A percentile compares a stretch with the other conserved stretches of the same genome.
phyloP scores from a whole-genome alignment of 2,113 vertebrate genomes.

The Apistogramma diplotaenia region DNA sequence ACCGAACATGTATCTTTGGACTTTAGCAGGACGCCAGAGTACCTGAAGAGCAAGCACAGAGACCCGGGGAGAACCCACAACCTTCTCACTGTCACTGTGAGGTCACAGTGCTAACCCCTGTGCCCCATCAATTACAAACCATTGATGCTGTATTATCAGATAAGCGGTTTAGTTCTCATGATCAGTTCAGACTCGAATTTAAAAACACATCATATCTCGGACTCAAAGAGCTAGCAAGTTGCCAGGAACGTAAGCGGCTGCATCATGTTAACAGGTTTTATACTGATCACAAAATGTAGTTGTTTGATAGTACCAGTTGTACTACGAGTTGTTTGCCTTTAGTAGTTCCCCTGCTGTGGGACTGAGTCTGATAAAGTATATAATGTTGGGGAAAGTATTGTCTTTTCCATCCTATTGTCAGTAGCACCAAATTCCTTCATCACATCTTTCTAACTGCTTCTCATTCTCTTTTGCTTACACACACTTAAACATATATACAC shows the following conservation, averaged over 20 bases:
- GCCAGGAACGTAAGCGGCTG: not conserved
- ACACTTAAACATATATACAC: not conserved
- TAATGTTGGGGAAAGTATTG: not conserved
- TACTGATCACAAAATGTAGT: accelerated
- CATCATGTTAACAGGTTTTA: not conserved
- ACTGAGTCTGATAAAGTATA: not conserved
- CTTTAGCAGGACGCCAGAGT: not conserved
- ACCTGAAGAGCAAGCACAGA: too few relatives aligned
- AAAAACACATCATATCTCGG: not conserved
- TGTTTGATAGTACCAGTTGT: too few relatives aligned
- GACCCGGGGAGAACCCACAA: too few relatives aligned
- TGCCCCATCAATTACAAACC: too few relatives aligned
- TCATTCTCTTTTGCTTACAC: not conserved
- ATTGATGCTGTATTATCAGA: not conserved
- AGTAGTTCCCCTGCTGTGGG: not conserved
- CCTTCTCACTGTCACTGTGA: too few relatives aligned
- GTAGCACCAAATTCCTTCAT: not conserved
- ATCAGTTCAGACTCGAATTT: not conserved
- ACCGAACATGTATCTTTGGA: not conserved
- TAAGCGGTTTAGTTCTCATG: not conserved
- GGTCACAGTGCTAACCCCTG: too few relatives aligned
- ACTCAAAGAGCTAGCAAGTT: not conserved
- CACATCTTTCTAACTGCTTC: conserved; percentile 27
- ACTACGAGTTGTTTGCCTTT: not conserved
- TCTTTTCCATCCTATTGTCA: conserved; percentile 20